A percentile compares a stretch with the other conserved stretches of the same genome.
Conservation (phyloP, 2,888 invertebrate genomes). For the Drosophila demipolita region DNA sequence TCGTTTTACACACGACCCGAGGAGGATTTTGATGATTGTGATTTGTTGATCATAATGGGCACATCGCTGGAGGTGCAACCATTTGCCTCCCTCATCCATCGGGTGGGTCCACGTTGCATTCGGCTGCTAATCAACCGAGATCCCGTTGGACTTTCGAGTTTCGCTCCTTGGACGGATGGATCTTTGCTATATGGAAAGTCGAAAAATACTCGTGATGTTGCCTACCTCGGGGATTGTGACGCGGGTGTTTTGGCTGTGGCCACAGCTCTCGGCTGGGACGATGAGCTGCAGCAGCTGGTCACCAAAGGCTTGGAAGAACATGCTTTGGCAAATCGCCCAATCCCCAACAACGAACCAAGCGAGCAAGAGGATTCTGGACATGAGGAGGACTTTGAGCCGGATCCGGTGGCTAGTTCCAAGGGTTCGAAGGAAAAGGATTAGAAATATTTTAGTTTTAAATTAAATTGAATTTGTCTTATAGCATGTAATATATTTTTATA, state of each 20-base stretch:
- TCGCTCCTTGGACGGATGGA: constrained; percentile 68
- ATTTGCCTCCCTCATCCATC: constrained; percentile 94
- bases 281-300: constrained; percentile 87
- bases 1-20: constrained; percentile 90
- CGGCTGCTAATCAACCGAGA: constrained; percentile 95
- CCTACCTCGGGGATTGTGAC: constrained; percentile 93
- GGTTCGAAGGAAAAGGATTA: neutral
- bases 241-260: constrained; percentile 91
- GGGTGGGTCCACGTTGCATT: constrained; percentile 90
- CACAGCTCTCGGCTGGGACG: constrained; percentile 92
- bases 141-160: constrained; percentile 87
- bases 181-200: constrained; percentile 90
- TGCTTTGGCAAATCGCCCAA: neutral
- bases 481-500: constrained; percentile 26
- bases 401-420: constrained; percentile 11
- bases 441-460: constrained; percentile 10
- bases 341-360: neutral
- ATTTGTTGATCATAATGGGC: constrained; percentile 97
- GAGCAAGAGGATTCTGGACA: neutral
- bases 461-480: constrained; percentile 4
- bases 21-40: constrained; percentile 93
- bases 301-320: constrained; percentile 86
- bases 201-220: constrained; percentile 90
- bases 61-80: constrained; percentile 97
- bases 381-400: neutral